Evolutionary conservation across 2,113 vertebrate genomes (phyloP).

Genomic region (Pardalotus punctatus): DNA sequence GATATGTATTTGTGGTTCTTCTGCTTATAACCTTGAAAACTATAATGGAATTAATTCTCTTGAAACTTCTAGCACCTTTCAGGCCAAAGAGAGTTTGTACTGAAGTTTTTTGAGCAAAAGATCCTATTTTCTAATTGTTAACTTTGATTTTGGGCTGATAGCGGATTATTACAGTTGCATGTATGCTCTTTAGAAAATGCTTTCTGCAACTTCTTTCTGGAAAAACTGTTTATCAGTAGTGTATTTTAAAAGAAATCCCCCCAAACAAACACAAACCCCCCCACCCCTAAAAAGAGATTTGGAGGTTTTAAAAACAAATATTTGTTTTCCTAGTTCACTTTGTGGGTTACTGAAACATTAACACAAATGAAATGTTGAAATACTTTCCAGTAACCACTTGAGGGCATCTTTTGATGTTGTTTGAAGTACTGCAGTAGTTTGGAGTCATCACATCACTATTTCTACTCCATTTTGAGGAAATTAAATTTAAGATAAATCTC

Average conservation of each 20-base stretch:
- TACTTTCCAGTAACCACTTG: slow-evolving; percentile 21
- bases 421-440: not conserved
- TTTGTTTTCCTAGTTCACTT: not conserved
- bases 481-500: not conserved
- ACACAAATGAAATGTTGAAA: not conserved
- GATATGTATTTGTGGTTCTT: not conserved
- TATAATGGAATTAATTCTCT: not conserved
- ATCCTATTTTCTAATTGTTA: not conserved
- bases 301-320: not conserved
- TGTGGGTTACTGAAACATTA: not conserved
- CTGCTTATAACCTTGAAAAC: not conserved
- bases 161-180: not conserved
- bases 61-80: not conserved
- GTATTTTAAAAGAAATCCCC: not conserved
- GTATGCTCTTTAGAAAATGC: not conserved
- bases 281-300: not conserved
- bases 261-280: rapidly evolving
- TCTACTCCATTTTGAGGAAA: not conserved
- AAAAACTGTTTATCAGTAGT: not conserved
- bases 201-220: not conserved
- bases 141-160: not conserved
- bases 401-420: slow-evolving; percentile 37
- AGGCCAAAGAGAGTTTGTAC: not conserved
- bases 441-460: not conserved
- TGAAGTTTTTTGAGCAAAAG: not conserved